Percentiles rank a stretch among this genome's conserved stretches.
Conservation (phyloP, 2,113 vertebrate species). For the Dendropsophus ebraccatus region DNA sequence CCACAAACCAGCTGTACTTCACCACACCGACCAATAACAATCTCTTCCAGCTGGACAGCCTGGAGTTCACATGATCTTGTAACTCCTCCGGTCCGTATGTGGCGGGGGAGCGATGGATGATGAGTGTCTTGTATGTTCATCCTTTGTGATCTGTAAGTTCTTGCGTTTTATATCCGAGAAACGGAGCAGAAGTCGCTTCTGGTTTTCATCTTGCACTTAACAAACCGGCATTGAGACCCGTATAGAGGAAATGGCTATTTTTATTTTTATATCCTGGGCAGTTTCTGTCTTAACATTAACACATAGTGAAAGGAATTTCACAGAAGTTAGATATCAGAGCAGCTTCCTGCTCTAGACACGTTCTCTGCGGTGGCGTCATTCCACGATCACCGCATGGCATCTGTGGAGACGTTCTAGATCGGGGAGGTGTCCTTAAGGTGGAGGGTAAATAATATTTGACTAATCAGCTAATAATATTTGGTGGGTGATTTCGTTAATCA, state of each 20-base stretch:
- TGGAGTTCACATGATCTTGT: slow-evolving; percentile 92
- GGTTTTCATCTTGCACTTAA: slow-evolving; percentile 37
- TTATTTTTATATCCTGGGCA: not conserved
- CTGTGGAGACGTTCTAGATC: not conserved
- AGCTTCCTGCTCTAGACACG: not conserved
- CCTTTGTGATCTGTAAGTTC: slow-evolving; percentile 14
- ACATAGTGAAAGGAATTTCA: not conserved
- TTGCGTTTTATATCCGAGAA: not conserved
- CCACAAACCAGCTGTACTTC: slow-evolving; percentile 93
- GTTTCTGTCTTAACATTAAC: no score
- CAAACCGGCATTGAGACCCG: not conserved
- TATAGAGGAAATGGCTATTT: not conserved
- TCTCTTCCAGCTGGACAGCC: slow-evolving; percentile 93
- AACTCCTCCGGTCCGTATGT: slow-evolving; percentile 58
- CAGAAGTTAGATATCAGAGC: not conserved
- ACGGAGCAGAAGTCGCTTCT: not conserved
- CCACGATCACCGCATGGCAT: not conserved
- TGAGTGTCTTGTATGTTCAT: not conserved
- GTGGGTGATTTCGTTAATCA: not conserved
- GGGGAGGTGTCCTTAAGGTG: not conserved
- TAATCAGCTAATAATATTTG: not conserved
- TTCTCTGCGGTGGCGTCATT: not conserved
- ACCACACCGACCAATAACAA: slow-evolving; percentile 97
- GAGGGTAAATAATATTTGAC: not conserved
- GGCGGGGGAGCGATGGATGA: slow-evolving; percentile 61